These are phyloP conservation scores for Podocnemis expansa DNA, from an alignment of 2,113 vertebrate genomes.

Conservation along the genomic window DNA sequence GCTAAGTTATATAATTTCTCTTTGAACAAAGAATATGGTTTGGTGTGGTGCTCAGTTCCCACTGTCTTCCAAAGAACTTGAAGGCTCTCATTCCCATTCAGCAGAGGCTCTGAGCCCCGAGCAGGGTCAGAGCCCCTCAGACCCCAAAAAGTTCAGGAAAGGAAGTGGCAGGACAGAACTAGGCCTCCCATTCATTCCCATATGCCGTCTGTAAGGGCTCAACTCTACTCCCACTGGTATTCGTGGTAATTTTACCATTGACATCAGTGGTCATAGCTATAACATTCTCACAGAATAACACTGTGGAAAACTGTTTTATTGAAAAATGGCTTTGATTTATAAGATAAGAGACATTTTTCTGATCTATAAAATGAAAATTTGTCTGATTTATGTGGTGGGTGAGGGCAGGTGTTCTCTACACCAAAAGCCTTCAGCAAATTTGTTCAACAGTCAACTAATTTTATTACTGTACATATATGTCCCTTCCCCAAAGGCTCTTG, in stretches of 20 bases:
- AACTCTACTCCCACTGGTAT: neutral
- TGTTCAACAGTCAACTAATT: conserved; percentile 74
- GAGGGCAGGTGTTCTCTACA: conserved; percentile 59
- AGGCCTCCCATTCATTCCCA: neutral
- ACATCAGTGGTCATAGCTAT: neutral
- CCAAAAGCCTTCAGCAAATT: conserved; percentile 70
- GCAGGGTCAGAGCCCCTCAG: neutral
- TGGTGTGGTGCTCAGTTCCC: neutral
- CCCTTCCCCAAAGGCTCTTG: conserved; percentile 70
- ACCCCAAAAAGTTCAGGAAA: neutral
- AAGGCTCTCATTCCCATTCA: neutral
- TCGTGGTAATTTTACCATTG: neutral
- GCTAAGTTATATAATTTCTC: neutral
- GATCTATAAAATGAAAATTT: conserved; percentile 30
- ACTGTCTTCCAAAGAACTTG: neutral
- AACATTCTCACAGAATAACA: neutral
- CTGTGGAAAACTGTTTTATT: neutral
- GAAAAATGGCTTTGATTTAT: conserved; percentile 35
- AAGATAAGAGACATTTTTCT: neutral
- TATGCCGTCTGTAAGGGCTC: neutral
- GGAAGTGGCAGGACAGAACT: neutral
- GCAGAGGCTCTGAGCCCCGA: neutral
- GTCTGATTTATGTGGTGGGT: conserved; percentile 35
- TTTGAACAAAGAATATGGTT: neutral
- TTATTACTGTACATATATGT: conserved; percentile 74